phyloP scores from a whole-genome alignment of 2,113 vertebrate species.

The Polyodon spathula region DNA sequence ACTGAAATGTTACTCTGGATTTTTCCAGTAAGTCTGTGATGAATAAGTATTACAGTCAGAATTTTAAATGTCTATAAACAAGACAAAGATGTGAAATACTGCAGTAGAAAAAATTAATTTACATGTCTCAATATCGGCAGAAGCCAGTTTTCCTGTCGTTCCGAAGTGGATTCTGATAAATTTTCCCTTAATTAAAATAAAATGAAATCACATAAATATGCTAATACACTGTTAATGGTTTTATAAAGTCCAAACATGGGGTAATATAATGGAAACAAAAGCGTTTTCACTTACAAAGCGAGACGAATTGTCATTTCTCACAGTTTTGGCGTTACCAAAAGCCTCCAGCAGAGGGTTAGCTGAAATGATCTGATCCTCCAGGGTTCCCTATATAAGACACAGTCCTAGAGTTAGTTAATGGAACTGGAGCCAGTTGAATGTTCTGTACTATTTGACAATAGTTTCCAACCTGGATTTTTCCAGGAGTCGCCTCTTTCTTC shows the following conservation, averaged over 20 bases:
- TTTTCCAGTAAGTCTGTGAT: conserved; percentile 62
- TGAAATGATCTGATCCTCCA: too few species aligned
- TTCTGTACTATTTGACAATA: not conserved
- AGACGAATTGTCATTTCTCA: conserved; percentile 80
- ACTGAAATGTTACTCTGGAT: conserved; percentile 73
- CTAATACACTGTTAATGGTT: too few species aligned
- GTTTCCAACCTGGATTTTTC: conserved; percentile 66
- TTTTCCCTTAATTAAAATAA: conserved; percentile 60
- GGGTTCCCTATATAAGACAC: too few species aligned
- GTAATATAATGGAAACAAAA: not conserved
- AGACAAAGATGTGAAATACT: too few species aligned
- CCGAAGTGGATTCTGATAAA: conserved; percentile 89
- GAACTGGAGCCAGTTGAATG: conserved; percentile 1
- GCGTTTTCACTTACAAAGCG: conserved; percentile 76
- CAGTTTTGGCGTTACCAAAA: too few species aligned
- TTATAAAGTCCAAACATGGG: not conserved
- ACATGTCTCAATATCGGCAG: conserved; percentile 95
- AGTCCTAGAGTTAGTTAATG: conserved; percentile 68
- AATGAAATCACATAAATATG: not conserved
- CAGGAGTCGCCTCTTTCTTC: conserved; percentile 43
- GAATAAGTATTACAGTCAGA: not conserved
- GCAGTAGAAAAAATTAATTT: conserved; percentile 44
- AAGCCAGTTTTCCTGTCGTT: conserved; percentile 82
- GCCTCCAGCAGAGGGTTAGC: too few species aligned
- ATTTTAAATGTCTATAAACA: too few species aligned